Percentiles rank a stretch among this genome's conserved stretches.
Evolutionary conservation across 30 jellyfish, hydroid and myxozoan genomes (phyloP).

Genomic region (Turritopsis rubra): DNA sequence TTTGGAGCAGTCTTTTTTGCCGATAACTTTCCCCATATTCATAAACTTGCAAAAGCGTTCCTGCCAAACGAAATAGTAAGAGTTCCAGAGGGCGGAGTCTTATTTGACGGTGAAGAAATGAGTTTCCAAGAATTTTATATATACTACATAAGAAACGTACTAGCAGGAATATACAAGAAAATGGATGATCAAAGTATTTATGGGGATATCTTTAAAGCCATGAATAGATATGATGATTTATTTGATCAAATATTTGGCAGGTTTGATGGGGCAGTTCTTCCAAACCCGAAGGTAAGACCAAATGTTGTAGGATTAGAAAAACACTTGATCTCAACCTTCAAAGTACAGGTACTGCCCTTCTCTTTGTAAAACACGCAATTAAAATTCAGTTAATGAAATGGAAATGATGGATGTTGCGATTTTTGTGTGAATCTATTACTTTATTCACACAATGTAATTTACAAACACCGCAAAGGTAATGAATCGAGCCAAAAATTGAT

Average conservation of each 20-base stretch:
- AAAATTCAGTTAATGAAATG: too few relatives aligned
- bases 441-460: too few relatives aligned
- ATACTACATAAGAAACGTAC: not conserved
- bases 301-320: not conserved
- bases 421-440: too few relatives aligned
- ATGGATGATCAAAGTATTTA: not conserved
- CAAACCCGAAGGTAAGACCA: constrained; percentile 42
- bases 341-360: too few relatives aligned
- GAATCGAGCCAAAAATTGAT: too few relatives aligned
- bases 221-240: constrained; percentile 18
- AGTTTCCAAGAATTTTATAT: constrained; percentile 18
- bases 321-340: not conserved
- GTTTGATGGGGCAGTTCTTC: constrained; percentile 75
- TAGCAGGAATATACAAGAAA: not conserved
- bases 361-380: too few relatives aligned
- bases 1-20: constrained; percentile 54
- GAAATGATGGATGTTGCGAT: too few relatives aligned
- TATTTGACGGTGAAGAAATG: constrained; percentile 29
- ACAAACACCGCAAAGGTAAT: too few relatives aligned
- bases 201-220: constrained; percentile 3
- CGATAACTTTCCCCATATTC: constrained; percentile 52
- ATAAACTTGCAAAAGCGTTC: constrained; percentile 34
- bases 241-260: constrained; percentile 57
- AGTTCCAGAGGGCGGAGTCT: constrained; percentile 43
- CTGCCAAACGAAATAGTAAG: constrained; percentile 37